phyloP scores from a whole-genome alignment of 2,113 vertebrate genomes.

The Amblyopsis rosae region DNA sequence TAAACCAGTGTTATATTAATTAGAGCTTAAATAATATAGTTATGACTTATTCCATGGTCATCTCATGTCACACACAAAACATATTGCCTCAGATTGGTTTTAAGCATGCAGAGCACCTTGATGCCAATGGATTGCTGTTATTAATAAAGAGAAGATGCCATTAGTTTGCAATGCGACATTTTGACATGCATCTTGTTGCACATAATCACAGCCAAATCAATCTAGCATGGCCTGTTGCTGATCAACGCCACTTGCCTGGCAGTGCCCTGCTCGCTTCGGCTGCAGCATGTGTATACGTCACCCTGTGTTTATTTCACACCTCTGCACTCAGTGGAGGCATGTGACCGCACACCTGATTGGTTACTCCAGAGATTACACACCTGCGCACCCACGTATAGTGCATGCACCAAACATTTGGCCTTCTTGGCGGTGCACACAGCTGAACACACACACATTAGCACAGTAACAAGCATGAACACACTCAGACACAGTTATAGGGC shows the following conservation, averaged over 20 bases:
- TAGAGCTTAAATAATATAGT: no score
- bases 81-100: no score
- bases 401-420: not conserved
- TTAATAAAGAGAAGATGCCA: no score
- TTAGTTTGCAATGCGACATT: no score
- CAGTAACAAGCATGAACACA: not conserved
- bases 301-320: constrained; percentile 7
- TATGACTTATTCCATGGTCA: no score
- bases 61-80: no score
- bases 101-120: no score
- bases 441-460: not conserved
- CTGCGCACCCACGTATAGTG: not conserved
- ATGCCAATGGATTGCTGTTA: no score
- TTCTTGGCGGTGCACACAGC: not conserved
- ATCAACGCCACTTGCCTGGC: not conserved
- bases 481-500: not conserved
- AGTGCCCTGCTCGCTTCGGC: not conserved
- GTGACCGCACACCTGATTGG: not conserved
- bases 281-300: not conserved
- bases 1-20: no score
- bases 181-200: no score
- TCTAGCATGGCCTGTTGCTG: not conserved
- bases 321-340: not conserved
- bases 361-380: not conserved
- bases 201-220: no score